Conservation (phyloP, 2,113 vertebrate genomes). For the Oxygymnocypris stewartii region DNA sequence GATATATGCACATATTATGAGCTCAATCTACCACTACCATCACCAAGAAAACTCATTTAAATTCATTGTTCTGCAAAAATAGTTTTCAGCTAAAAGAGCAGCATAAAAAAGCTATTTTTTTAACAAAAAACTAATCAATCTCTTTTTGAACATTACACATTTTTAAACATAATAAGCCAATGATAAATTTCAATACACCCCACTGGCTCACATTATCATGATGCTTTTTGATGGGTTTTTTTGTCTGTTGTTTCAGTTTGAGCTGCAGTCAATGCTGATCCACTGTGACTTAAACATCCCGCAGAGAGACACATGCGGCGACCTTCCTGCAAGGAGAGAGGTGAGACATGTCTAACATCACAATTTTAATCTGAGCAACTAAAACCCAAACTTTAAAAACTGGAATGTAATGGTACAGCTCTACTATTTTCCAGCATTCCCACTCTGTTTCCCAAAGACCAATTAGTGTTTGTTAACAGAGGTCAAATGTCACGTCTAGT, state of each 20-base stretch:
- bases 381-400: background rate
- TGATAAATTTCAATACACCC: background rate
- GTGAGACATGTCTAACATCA: slow-evolving; percentile 64
- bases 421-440: background rate
- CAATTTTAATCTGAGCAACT: background rate
- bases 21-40: background rate
- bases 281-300: slow-evolving; percentile 82
- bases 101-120: background rate
- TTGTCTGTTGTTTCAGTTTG: slow-evolving; percentile 73
- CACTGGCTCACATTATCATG: background rate
- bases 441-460: background rate
- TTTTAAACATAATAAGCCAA: background rate
- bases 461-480: background rate
- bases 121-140: background rate
- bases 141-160: background rate
- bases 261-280: slow-evolving; percentile 88
- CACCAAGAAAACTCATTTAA: slow-evolving; percentile 2
- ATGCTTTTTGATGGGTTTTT: slow-evolving; percentile 17
- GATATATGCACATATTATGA: slow-evolving; percentile 6
- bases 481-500: slow-evolving; percentile 44
- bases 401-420: background rate
- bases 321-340: slow-evolving; percentile 70
- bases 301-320: slow-evolving; percentile 75
- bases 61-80: slow-evolving; percentile 11
- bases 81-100: background rate